phyloP scores from a whole-genome alignment of 2,113 vertebrate genomes.

The Eulacestoma nigropectus region DNA sequence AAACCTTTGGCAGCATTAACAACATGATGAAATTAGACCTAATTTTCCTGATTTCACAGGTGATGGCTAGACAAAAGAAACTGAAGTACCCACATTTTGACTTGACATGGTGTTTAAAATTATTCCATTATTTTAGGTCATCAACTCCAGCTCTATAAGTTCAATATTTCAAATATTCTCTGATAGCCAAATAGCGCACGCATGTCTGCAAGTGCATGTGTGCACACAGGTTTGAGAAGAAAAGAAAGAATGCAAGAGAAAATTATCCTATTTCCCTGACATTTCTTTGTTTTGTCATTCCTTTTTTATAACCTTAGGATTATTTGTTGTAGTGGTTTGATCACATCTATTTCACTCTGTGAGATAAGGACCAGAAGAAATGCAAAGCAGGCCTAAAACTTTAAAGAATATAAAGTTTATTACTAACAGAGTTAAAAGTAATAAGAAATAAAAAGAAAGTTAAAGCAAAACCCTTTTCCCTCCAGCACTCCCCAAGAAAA shows the following conservation, averaged over 20 bases:
- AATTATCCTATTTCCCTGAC: neutral
- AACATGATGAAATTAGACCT: neutral
- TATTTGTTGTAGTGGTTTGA: too few species aligned
- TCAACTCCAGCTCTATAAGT: neutral
- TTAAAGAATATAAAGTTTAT: too few species aligned
- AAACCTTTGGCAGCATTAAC: neutral
- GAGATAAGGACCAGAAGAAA: too few species aligned
- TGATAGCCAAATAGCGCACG: fast-evolving
- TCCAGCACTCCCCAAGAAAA: too few species aligned
- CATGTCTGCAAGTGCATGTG: neutral
- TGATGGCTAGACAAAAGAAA: neutral
- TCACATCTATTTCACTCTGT: too few species aligned
- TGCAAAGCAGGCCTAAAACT: too few species aligned
- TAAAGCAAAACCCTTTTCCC: too few species aligned
- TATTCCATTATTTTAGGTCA: neutral
- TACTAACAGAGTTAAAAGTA: too few species aligned
- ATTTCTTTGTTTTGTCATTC: neutral
- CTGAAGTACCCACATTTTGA: neutral
- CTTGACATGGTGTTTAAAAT: neutral
- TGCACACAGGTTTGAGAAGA: neutral
- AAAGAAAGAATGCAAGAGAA: neutral
- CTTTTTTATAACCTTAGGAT: fast-evolving
- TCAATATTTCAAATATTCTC: neutral
- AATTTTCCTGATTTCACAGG: neutral
- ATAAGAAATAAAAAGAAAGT: too few species aligned